Evolutionary conservation across 2,888 invertebrate species (phyloP).

Genomic region (Platynereis dumerilii): DNA sequence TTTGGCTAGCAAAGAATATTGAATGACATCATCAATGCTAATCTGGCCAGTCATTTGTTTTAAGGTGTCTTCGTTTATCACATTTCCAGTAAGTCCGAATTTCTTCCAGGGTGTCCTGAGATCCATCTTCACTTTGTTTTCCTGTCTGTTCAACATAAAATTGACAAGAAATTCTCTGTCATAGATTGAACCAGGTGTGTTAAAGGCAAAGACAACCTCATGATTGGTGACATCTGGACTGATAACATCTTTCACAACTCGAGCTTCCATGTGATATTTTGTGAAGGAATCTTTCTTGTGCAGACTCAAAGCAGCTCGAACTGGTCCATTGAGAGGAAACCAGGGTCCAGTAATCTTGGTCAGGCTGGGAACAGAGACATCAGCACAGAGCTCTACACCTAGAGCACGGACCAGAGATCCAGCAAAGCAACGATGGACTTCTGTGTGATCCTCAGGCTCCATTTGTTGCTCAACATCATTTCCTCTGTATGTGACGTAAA

Average conservation of each 20-base stretch:
- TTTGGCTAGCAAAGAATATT: constrained; percentile 45
- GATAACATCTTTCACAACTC: constrained; percentile 25
- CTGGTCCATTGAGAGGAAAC: constrained; percentile 59
- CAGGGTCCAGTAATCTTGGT: constrained; percentile 63
- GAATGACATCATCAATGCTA: not conserved
- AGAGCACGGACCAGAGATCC: constrained; percentile 73
- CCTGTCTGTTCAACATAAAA: constrained; percentile 42
- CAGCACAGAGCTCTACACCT: constrained; percentile 84
- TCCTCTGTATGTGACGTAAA: constrained; percentile 57
- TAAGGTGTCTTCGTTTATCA: constrained; percentile 2
- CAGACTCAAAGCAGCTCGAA: constrained; percentile 37
- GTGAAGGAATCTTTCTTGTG: constrained; percentile 52
- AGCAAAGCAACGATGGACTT: constrained; percentile 63
- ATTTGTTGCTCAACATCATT: constrained; percentile 74
- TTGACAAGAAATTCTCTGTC: constrained; percentile 68
- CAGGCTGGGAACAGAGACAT: constrained; percentile 73
- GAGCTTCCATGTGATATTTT: constrained; percentile 52
- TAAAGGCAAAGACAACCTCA: constrained; percentile 66
- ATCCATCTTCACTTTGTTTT: constrained; percentile 20
- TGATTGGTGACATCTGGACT: not conserved
- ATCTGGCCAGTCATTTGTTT: constrained; percentile 7
- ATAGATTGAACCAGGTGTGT: constrained; percentile 82
- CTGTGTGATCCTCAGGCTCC: constrained; percentile 70
- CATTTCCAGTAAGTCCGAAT: not conserved
- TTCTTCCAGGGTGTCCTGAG: constrained; percentile 40